A percentile compares a stretch with the other conserved stretches of the same genome.
These are phyloP conservation scores for Neotoma lepida DNA, from an alignment of 2,113 vertebrate species.

Conservation along the genomic window DNA sequence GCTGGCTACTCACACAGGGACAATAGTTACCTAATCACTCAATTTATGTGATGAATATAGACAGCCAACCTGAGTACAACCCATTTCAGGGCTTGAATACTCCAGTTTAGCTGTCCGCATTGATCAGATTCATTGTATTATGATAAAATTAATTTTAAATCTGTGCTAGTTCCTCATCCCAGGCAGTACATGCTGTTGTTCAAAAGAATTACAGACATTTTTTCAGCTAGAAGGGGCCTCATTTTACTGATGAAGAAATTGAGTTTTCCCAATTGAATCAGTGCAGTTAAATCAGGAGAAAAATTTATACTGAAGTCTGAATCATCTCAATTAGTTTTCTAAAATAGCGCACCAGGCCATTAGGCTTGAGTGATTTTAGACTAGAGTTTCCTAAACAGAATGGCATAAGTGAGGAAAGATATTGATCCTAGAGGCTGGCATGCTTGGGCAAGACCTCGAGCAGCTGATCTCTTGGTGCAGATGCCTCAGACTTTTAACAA, in stretches of 20 bases:
- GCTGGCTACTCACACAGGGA: constrained; percentile 3
- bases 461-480: neutral
- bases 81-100: neutral
- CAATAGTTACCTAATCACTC: constrained; percentile 27
- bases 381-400: neutral
- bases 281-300: neutral
- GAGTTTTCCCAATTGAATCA: neutral
- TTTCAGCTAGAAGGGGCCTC: neutral
- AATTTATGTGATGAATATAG: constrained; percentile 6
- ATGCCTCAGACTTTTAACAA: neutral
- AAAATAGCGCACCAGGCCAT: neutral
- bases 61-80: constrained; percentile 40
- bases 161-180: neutral
- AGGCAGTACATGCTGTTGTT: neutral
- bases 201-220: constrained; percentile 26
- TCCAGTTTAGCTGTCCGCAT: neutral
- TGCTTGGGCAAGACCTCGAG: neutral
- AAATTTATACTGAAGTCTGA: constrained; percentile 4
- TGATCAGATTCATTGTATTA: constrained; percentile 42
- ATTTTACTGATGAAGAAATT: constrained; percentile 33
- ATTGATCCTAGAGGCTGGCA: neutral
- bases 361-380: constrained; percentile 9
- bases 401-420: neutral
- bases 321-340: constrained; percentile 25
- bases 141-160: constrained; percentile 67